Percentiles rank a stretch among this genome's conserved stretches.
Evolutionary conservation across 2,113 vertebrate species (phyloP).

Genomic region (Otis tarda): DNA sequence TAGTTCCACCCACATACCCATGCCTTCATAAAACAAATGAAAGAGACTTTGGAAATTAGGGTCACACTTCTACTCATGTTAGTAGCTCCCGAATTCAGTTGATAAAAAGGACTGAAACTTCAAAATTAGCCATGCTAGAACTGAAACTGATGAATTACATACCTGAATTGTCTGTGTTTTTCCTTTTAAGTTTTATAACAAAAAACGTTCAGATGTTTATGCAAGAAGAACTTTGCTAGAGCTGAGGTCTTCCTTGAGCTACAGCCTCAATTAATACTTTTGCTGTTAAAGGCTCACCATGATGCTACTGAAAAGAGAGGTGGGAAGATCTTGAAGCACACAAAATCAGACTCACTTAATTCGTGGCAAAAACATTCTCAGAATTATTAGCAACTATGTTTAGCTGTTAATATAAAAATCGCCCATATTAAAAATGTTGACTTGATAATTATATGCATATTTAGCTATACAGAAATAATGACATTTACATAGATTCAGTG

Average conservation of each 20-base stretch:
- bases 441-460: neutral
- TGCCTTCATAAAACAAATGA: neutral
- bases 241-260: neutral
- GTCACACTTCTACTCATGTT: neutral
- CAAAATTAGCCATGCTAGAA: neutral
- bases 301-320: neutral
- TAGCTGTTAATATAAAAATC: neutral
- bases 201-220: accelerated
- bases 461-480: neutral
- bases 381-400: neutral
- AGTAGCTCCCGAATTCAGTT: neutral
- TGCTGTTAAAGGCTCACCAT: neutral
- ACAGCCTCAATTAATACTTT: neutral
- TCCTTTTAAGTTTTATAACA: neutral
- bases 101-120: neutral
- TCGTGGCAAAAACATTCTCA: neutral
- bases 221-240: neutral
- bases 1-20: neutral
- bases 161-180: neutral
- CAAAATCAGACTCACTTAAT: neutral
- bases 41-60: neutral
- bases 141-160: neutral
- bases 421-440: neutral
- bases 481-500: neutral
- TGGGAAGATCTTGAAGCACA: neutral